A percentile compares a stretch with the other conserved stretches of the same genome.
These are phyloP conservation scores for Megaptera novaeangliae DNA, from an alignment of 2,113 vertebrate genomes.

Conservation along the genomic window DNA sequence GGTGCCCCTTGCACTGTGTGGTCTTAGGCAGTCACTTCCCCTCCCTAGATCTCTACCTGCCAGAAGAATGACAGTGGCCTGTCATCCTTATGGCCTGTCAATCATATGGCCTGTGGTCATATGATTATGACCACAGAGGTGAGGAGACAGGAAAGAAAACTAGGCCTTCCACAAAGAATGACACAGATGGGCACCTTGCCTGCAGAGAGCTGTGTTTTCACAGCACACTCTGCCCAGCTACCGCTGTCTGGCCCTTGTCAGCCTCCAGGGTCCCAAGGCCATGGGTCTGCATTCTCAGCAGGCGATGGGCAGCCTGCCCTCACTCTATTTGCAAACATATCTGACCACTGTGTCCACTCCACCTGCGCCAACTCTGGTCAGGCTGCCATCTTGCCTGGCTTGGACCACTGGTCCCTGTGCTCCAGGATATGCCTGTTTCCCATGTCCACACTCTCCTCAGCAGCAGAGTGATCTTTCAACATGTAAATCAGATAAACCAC, in stretches of 20 bases:
- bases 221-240: neutral
- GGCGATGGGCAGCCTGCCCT: fast-evolving
- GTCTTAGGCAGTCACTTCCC: neutral
- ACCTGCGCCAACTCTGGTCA: neutral
- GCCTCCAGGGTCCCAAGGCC: neutral
- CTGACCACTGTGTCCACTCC: neutral
- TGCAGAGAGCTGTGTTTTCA: neutral
- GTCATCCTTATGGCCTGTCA: neutral
- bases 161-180: neutral
- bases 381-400: neutral
- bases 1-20: neutral
- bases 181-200: neutral
- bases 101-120: no score
- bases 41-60: neutral
- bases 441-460: neutral
- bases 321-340: neutral
- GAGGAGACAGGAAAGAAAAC: neutral
- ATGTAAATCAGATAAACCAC: neutral
- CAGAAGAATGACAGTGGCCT: neutral
- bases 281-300: neutral
- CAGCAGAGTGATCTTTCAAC: neutral
- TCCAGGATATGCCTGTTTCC: neutral
- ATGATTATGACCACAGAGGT: neutral
- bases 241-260: neutral
- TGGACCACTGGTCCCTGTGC: neutral